Evolutionary conservation across 30 jellyfish, hydroid and myxozoan species (phyloP).

Genomic region (Cassiopea xamachana): DNA sequence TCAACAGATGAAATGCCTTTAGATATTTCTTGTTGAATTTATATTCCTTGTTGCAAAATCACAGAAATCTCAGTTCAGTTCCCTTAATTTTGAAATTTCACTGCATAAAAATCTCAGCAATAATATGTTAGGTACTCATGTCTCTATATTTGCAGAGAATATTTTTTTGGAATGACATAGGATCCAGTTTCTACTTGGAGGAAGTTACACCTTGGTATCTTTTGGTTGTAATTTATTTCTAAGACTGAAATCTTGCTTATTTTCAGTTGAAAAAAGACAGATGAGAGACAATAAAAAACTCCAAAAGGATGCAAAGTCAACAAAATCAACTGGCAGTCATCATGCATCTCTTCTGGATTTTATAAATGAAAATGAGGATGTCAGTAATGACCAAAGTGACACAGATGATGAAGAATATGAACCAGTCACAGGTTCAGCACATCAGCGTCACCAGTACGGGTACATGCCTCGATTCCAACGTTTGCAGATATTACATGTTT

Average conservation of each 20-base stretch:
- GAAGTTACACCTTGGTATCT: too few species aligned
- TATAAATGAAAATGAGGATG: background rate
- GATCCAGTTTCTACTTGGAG: too few species aligned
- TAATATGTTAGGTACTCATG: too few species aligned
- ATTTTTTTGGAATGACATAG: too few species aligned
- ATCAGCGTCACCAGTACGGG: constrained; percentile 60
- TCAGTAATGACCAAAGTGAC: constrained; percentile 37
- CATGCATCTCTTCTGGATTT: constrained; percentile 29
- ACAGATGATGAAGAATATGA: constrained; percentile 83
- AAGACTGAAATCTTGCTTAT: background rate
- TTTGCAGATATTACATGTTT: constrained; percentile 60
- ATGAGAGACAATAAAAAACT: background rate
- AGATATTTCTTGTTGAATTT: too few species aligned
- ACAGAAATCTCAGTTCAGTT: too few species aligned
- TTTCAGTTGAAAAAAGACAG: constrained; percentile 11
- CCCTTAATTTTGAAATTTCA: too few species aligned
- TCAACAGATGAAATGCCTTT: too few species aligned
- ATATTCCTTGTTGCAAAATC: too few species aligned
- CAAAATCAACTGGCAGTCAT: constrained; percentile 5
- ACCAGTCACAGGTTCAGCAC: constrained; percentile 42
- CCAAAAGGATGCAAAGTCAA: background rate
- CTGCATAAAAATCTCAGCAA: too few species aligned
- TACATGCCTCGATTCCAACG: constrained; percentile 82
- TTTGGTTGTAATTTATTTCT: background rate
- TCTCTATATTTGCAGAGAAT: too few species aligned